A percentile compares a stretch with the other conserved stretches of the same genome.
phyloP scores from a whole-genome alignment of 2,113 vertebrate genomes.

The Puma concolor region DNA sequence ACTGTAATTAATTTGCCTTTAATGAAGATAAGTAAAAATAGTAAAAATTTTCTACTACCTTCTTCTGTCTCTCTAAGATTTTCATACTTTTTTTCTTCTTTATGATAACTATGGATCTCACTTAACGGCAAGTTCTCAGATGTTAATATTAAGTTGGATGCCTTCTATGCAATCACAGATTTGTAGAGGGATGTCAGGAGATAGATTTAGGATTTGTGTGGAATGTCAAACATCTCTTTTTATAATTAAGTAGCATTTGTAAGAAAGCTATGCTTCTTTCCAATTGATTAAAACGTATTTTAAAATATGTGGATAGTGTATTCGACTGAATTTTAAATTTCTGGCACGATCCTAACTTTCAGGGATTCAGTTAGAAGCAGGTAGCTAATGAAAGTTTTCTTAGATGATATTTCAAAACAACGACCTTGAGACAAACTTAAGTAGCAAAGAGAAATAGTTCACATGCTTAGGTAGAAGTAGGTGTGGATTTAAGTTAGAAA shows the following conservation, averaged over 20 bases:
- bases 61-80: not conserved
- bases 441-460: not conserved
- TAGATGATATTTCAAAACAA: not conserved
- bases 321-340: not conserved
- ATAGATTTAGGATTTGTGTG: not conserved
- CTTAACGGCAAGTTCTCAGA: not conserved
- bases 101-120: not conserved
- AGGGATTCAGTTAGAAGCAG: not conserved
- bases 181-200: not conserved
- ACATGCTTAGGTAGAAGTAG: not conserved
- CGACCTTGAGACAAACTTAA: not conserved
- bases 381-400: not conserved
- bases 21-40: slow-evolving; percentile 46
- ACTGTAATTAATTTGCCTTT: slow-evolving; percentile 50
- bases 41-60: not conserved
- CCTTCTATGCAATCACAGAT: not conserved
- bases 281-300: not conserved
- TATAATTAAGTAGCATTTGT: not conserved
- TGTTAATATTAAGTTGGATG: not conserved
- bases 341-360: not conserved
- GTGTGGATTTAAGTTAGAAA: not conserved
- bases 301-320: not conserved
- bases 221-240: not conserved
- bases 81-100: not conserved
- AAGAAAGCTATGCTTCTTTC: not conserved